Evolutionary conservation across 2,888 invertebrate species (phyloP), one percentile per base, ranked within the genome.

Genomic region (Nowickia ferox): DNA sequence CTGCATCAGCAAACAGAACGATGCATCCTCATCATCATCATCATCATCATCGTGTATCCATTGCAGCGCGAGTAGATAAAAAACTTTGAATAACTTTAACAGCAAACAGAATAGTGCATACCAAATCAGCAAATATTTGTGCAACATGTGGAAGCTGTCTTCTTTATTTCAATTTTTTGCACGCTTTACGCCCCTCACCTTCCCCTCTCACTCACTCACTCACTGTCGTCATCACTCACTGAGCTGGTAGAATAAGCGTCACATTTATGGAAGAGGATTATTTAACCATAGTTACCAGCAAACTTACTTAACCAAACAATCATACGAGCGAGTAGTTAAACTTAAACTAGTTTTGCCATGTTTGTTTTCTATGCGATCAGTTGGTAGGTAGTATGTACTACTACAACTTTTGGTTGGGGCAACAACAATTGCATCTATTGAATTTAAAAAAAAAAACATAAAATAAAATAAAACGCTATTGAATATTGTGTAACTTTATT

Each of bases 101-200:
- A 81, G 48, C 51, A 68, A 65, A 74, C 59, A 68, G 42, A 77
- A 83, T 83, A 83, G 72, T 81, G 66, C 75, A 75, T 75, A 75
- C 13, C 75, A 78, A 82, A 74, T 85, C 82, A 86, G 66, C 86
- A 86, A 86, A 83, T 83, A 83, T 86, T 83, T 83, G 83, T 79
- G 83, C 86, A 83, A 86, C 83, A 83, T 86, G 83, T 85, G 68
- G 83, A 78, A 77, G 77, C 72, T 78, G 83, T 77, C 57, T 71
- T 75, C 68, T 75, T 57, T 38, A 55, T 19, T 72, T 63, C 13
- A 69, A 44, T 30, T 44, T 75, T 68, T 44, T 8, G 30, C 38
- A 46, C 0, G 44, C 19, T 11, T 44, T 46, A 46, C 0, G 40
- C 19, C n/a, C 5, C 22, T 19, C 53, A 2, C 9, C 38, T 46